These are phyloP conservation scores for Coregonus suidteri DNA, from an alignment of 2,797 vertebrate genomes.

Conservation along the genomic window DNA sequence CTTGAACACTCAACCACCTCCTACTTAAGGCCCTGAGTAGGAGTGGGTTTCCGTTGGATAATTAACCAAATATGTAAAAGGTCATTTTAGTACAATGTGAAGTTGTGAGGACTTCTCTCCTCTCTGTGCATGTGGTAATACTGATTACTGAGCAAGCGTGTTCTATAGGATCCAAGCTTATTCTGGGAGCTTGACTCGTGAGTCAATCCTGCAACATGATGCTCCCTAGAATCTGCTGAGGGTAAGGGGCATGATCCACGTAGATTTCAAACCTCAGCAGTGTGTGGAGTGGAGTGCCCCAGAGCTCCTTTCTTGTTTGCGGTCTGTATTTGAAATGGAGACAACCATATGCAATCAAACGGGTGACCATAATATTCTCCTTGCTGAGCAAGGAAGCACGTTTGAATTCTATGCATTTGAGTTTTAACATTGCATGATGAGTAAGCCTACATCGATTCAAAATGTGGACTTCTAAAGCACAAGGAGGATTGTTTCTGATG, in stretches of 20 bases:
- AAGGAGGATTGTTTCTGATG: too few relatives aligned
- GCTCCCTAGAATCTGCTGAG: constrained; percentile 34
- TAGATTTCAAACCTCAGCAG: not conserved
- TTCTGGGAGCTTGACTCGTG: constrained; percentile 32
- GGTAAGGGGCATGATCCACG: not conserved
- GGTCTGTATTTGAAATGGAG: too few relatives aligned
- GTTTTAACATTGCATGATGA: too few relatives aligned
- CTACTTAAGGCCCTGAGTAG: not conserved
- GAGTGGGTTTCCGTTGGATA: not conserved
- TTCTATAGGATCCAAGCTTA: constrained; percentile 29
- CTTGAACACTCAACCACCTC: not conserved
- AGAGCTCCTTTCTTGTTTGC: not conserved
- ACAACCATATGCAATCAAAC: not conserved
- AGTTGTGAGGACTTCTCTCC: not conserved
- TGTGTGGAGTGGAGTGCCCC: not conserved
- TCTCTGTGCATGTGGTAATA: not conserved
- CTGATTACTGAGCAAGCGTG: constrained; percentile 12
- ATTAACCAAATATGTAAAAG: not conserved
- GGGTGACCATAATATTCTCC: too few relatives aligned
- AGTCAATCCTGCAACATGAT: constrained; percentile 28
- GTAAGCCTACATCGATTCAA: too few relatives aligned
- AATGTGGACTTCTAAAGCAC: too few relatives aligned
- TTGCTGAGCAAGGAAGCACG: too few relatives aligned
- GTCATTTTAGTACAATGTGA: not conserved
- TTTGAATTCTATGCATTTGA: too few relatives aligned